Evolutionary conservation across 2,113 vertebrate species (phyloP).

Genomic region (Pandion haliaetus): DNA sequence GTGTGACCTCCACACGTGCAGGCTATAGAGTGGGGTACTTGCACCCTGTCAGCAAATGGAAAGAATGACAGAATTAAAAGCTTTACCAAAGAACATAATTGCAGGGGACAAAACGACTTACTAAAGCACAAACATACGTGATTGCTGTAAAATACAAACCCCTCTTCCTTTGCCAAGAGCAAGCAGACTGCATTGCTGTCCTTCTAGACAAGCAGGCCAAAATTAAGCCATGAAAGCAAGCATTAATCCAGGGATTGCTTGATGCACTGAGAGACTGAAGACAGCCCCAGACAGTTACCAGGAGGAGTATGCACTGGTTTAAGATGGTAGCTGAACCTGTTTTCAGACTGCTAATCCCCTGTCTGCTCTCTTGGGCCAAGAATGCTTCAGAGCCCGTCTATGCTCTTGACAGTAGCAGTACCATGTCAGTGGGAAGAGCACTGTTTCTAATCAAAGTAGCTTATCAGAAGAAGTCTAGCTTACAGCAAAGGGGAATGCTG

Average conservation of each 20-base stretch:
- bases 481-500: not conserved
- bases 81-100: not conserved
- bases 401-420: not conserved
- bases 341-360: not conserved
- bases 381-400: not conserved
- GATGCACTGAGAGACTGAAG: not conserved
- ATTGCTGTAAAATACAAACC: not conserved
- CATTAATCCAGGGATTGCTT: not conserved
- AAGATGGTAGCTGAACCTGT: not conserved
- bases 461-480: not conserved
- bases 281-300: not conserved
- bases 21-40: not conserved
- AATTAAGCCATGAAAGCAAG: not conserved
- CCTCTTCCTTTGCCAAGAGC: not conserved
- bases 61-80: not conserved
- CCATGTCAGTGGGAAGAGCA: fast-evolving
- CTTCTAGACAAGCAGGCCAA: not conserved
- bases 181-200: not conserved
- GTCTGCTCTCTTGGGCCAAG: not conserved
- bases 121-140: not conserved
- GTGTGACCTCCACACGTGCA: fast-evolving
- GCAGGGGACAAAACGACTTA: not conserved
- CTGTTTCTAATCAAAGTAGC: not conserved
- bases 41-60: not conserved
- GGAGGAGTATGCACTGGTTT: not conserved